Evolutionary conservation across 2,113 vertebrate genomes (phyloP).

Genomic region (Bettongia penicillata): DNA sequence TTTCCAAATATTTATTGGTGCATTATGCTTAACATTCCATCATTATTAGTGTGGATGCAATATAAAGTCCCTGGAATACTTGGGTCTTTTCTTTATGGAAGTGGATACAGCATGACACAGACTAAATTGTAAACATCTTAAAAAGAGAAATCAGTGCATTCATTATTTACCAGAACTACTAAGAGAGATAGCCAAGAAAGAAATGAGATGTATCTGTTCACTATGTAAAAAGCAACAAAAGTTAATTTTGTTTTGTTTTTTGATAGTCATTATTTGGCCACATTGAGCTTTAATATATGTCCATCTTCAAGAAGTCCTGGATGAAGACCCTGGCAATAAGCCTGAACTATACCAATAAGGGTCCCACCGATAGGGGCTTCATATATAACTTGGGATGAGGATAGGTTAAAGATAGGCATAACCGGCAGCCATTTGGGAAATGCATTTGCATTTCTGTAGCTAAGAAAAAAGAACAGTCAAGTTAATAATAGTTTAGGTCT

Average conservation of each 20-base stretch:
- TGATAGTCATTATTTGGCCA: slow-evolving; percentile 64
- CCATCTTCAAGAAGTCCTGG: slow-evolving; percentile 70
- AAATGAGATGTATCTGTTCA: slow-evolving; percentile 67
- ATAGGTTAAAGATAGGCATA: slow-evolving; percentile 65
- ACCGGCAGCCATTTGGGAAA: slow-evolving; percentile 50
- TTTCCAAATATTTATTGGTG: slow-evolving; percentile 79
- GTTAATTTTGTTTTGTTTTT: slow-evolving; percentile 56
- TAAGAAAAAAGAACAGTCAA: background rate
- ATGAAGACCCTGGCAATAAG: slow-evolving; percentile 67
- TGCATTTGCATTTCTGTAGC: slow-evolving; percentile 35
- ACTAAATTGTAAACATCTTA: slow-evolving; percentile 72
- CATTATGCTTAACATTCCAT: slow-evolving; percentile 71
- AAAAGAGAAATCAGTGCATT: slow-evolving; percentile 52
- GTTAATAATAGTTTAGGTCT: slow-evolving; percentile 30
- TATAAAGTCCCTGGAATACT: slow-evolving; percentile 48
- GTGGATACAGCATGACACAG: slow-evolving; percentile 56
- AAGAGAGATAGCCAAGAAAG: slow-evolving; percentile 70
- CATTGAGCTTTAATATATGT: slow-evolving; percentile 29
- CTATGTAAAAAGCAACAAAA: background rate
- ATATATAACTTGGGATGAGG: slow-evolving; percentile 67
- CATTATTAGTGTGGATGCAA: slow-evolving; percentile 72
- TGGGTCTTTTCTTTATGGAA: slow-evolving; percentile 69
- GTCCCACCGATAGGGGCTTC: slow-evolving; percentile 58
- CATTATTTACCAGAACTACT: slow-evolving; percentile 74
- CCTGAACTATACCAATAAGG: slow-evolving; percentile 69